Evolutionary conservation across 2,113 vertebrate genomes (phyloP).

Genomic region (Neopipo cinnamomea): DNA sequence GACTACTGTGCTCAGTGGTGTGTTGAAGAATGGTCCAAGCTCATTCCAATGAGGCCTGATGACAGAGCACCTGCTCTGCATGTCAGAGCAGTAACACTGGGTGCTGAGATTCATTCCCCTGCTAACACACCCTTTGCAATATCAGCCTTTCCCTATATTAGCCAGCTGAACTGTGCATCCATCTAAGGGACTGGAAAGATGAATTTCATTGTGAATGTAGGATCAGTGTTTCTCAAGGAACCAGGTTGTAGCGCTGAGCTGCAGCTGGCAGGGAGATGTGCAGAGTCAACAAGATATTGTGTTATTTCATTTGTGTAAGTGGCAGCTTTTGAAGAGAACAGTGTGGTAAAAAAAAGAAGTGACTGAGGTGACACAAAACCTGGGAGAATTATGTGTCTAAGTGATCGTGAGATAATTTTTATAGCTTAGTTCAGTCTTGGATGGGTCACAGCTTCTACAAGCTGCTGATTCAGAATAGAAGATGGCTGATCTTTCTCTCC

Average conservation of each 20-base stretch:
- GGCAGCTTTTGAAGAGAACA: not conserved
- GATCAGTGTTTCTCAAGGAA: not conserved
- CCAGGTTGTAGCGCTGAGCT: not conserved
- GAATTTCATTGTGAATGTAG: not conserved
- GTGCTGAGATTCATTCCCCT: not conserved
- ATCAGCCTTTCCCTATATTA: not conserved
- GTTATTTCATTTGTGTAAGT: not conserved
- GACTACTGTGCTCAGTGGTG: not conserved
- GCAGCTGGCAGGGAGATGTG: not conserved
- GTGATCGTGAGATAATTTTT: not conserved
- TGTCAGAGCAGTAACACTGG: not conserved
- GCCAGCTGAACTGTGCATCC: not conserved
- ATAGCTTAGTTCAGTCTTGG: not conserved
- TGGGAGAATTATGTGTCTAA: not conserved
- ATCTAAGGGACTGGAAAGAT: not conserved
- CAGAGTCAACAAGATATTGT: not conserved
- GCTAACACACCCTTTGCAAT: not conserved
- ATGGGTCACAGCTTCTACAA: not conserved
- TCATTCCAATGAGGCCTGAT: not conserved
- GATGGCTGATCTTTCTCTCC: constrained; percentile 27
- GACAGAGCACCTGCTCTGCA: not conserved
- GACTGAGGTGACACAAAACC: not conserved
- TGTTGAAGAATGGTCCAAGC: not conserved
- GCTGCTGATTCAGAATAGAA: constrained; percentile 43
- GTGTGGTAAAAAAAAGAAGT: not conserved